Evolutionary conservation across 2,888 invertebrate species (phyloP).

Genomic region (Cantharis flavilabris): DNA sequence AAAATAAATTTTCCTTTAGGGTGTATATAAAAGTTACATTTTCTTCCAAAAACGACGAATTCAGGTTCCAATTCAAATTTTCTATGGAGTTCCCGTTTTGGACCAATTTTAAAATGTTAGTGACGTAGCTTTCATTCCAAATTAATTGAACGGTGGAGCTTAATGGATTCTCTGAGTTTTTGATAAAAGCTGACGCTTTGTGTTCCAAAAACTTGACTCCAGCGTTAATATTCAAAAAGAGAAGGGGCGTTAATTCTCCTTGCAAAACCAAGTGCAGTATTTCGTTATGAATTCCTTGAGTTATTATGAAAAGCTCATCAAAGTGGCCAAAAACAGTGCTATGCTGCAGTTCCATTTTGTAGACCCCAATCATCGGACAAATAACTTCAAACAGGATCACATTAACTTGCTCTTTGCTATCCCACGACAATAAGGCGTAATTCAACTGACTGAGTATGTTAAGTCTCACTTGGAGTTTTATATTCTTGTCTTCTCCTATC

Average conservation of each 20-base stretch:
- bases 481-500: constrained; percentile 20
- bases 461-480: constrained; percentile 29
- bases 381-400: constrained; percentile 27
- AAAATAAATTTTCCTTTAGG: neutral
- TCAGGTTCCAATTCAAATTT: constrained; percentile 20
- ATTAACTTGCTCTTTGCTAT: constrained; percentile 11
- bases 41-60: constrained; percentile 17
- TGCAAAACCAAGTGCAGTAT: constrained; percentile 16
- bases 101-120: constrained; percentile 1
- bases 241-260: constrained; percentile 18
- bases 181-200: constrained; percentile 11
- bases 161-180: constrained; percentile 14
- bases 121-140: constrained; percentile 22
- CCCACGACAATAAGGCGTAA: constrained; percentile 25
- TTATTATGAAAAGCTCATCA: constrained; percentile 32
- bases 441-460: constrained; percentile 36
- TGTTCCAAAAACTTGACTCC: constrained; percentile 20
- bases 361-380: constrained; percentile 35
- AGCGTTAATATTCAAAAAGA: constrained; percentile 8
- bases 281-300: constrained; percentile 27
- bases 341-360: constrained; percentile 33
- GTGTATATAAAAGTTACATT: neutral
- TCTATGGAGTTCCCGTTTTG: constrained; percentile 1
- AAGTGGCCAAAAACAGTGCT: constrained; percentile 33
- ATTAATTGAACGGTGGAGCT: constrained; percentile 9